phyloP scores from a whole-genome alignment of 2,797 vertebrate species.

The Austrolebias charrua region DNA sequence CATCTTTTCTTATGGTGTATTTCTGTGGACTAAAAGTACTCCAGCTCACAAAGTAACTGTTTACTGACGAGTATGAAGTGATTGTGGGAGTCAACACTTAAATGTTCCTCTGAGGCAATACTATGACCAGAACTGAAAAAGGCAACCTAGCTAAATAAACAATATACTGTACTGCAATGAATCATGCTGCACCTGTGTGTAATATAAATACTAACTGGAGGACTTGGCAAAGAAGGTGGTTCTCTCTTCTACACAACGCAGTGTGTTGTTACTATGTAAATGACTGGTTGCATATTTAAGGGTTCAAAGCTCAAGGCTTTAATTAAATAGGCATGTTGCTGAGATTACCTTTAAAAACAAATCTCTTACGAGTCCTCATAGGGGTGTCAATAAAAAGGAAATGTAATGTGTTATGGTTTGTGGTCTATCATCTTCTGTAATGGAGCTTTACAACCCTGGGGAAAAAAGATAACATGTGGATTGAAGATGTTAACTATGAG shows the following conservation, averaged over 20 bases:
- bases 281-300: background rate
- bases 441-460: slow-evolving; percentile 6
- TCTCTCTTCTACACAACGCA: background rate
- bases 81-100: background rate
- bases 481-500: background rate
- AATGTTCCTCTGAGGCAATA: background rate
- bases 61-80: slow-evolving; percentile 18
- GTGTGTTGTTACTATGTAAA: slow-evolving; percentile 10
- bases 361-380: slow-evolving; percentile 2
- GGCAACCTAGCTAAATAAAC: slow-evolving; percentile 6
- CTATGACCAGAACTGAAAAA: slow-evolving; percentile 8
- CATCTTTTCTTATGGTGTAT: slow-evolving; percentile 16
- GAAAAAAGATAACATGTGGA: slow-evolving; percentile 1
- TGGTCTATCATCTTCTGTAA: slow-evolving; percentile 5
- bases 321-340: slow-evolving; percentile 3
- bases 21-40: slow-evolving; percentile 5
- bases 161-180: too few species aligned
- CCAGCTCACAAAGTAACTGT: background rate
- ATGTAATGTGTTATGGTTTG: slow-evolving; percentile 8
- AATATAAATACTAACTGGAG: slow-evolving; percentile 8
- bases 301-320: slow-evolving; percentile 10
- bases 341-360: slow-evolving; percentile 11
- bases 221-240: background rate
- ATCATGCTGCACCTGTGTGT: background rate
- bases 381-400: slow-evolving; percentile 7